Conservation (phyloP, 2,888 invertebrate species). For the Cynaeus angustus region DNA sequence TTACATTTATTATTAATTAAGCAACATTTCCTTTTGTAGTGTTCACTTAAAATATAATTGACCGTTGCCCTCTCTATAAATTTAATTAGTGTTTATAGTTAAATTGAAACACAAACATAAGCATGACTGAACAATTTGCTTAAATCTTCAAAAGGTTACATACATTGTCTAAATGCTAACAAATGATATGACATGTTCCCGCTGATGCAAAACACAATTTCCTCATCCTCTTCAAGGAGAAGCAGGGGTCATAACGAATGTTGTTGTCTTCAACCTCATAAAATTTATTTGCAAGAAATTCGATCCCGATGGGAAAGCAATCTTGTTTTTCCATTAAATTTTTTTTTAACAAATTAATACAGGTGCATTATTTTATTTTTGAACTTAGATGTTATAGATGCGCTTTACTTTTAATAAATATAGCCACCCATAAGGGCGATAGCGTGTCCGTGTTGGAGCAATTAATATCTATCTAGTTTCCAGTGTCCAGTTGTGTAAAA, state of each 20-base stretch:
- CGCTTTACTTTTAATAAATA: conserved; percentile 49
- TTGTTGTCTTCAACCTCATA: conserved; percentile 5
- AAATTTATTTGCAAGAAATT: conserved; percentile 29
- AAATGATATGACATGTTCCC: conserved; percentile 13
- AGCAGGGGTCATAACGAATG: conserved; percentile 5
- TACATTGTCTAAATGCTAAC: conserved; percentile 16
- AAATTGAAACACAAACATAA: too few relatives aligned
- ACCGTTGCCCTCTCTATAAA: too few relatives aligned
- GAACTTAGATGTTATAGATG: not conserved
- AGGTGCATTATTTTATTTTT: not conserved
- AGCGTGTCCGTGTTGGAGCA: conserved; percentile 36
- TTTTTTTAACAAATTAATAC: not conserved
- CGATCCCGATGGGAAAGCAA: conserved; percentile 23
- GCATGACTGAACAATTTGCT: not conserved
- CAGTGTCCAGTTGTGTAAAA: conserved; percentile 50
- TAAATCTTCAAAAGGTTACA: conserved; percentile 3
- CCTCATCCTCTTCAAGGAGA: not conserved
- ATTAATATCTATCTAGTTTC: conserved; percentile 54
- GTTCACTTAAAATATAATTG: too few relatives aligned
- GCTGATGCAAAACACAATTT: conserved; percentile 9
- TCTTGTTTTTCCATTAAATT: too few relatives aligned
- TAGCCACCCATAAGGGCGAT: conserved; percentile 36
- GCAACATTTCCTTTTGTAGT: too few relatives aligned
- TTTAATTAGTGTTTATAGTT: too few relatives aligned
- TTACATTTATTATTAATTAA: too few relatives aligned